phyloP scores from a whole-genome alignment of 2,797 vertebrate species.

The Phalloptychus januarius region DNA sequence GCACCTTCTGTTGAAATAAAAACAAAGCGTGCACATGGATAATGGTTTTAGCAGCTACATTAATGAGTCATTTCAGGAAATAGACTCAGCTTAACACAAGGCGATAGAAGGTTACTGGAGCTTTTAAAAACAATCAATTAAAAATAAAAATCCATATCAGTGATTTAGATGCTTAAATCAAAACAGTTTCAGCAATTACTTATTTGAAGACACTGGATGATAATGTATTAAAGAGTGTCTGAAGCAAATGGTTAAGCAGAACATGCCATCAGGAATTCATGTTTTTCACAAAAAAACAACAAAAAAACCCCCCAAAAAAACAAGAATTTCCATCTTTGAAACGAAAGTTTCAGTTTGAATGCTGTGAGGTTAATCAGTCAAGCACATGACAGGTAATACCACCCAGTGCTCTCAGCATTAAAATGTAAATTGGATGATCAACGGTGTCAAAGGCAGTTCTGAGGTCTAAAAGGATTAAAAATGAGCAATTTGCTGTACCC shows the following conservation, averaged over 20 bases:
- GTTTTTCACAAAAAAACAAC: background rate
- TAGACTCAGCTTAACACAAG: background rate
- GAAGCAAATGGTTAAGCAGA: background rate
- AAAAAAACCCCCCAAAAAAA: background rate
- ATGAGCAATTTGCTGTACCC: constrained; percentile 59
- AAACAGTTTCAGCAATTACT: background rate
- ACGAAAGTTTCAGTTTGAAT: constrained; percentile 46
- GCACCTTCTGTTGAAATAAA: background rate
- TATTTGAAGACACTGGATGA: background rate
- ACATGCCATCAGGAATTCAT: constrained; percentile 34
- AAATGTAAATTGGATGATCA: constrained; percentile 67
- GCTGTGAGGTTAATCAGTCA: constrained; percentile 43
- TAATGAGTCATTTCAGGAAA: background rate
- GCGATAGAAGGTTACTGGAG: background rate
- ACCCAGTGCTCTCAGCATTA: constrained; percentile 48
- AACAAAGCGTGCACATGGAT: background rate
- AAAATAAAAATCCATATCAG: background rate
- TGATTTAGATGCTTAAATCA: background rate
- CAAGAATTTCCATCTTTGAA: constrained; percentile 30
- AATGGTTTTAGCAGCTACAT: background rate
- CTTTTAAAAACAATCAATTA: background rate
- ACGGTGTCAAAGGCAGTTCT: constrained; percentile 57
- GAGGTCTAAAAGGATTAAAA: constrained; percentile 67
- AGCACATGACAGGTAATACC: constrained; percentile 52
- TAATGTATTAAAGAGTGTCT: background rate